Evolutionary conservation across 2,797 vertebrate genomes (phyloP).

Genomic region (Tokudaia tokunoshimensis): DNA sequence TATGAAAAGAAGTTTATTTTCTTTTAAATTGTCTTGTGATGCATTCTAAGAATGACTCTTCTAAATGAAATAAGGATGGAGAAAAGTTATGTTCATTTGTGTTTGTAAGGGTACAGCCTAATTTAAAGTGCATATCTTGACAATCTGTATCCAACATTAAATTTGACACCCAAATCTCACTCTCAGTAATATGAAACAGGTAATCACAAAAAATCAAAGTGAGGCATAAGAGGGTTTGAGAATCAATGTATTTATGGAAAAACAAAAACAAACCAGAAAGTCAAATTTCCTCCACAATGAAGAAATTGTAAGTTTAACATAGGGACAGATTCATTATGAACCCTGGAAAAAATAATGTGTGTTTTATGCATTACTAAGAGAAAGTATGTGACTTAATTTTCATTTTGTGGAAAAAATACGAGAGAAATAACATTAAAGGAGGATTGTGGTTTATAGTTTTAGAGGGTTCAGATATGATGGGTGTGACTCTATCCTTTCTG

Average conservation of each 20-base stretch:
- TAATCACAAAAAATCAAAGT: background rate
- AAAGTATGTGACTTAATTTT: background rate
- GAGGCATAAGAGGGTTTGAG: background rate
- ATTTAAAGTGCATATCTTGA: constrained; percentile 17
- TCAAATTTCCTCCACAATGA: background rate
- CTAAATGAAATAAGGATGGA: background rate
- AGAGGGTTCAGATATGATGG: background rate
- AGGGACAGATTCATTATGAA: background rate
- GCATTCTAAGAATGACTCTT: constrained; percentile 36
- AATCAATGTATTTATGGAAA: background rate
- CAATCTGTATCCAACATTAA: background rate
- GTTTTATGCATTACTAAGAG: background rate
- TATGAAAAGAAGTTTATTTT: background rate
- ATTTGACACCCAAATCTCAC: background rate
- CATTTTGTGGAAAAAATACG: background rate
- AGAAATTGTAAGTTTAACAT: background rate
- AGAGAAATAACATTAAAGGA: background rate
- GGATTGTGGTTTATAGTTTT: background rate
- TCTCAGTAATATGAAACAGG: constrained; percentile 28
- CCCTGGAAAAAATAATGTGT: background rate
- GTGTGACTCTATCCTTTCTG: background rate
- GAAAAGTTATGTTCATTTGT: background rate
- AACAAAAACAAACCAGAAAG: background rate
- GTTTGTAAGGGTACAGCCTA: background rate
- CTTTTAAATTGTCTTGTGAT: background rate